Evolutionary conservation across 2,797 vertebrate species (phyloP).

Genomic region (Florisuga fusca): DNA sequence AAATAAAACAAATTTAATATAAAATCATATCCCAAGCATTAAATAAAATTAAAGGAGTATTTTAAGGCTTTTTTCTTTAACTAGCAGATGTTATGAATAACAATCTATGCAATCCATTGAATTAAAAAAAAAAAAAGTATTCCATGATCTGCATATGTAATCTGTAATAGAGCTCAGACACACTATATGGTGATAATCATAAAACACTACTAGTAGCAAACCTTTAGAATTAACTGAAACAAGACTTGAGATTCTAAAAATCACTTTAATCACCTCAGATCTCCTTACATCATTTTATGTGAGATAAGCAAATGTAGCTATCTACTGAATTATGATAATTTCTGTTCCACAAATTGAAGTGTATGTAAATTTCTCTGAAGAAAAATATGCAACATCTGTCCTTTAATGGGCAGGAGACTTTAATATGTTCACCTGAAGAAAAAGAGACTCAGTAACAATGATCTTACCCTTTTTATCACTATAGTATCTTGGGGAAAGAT

Average conservation of each 20-base stretch:
- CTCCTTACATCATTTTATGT: background rate
- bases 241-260: constrained; percentile 48
- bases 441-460: background rate
- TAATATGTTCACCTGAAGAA: constrained; percentile 54
- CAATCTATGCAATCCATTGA: constrained; percentile 74
- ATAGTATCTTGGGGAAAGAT: background rate
- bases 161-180: constrained; percentile 67
- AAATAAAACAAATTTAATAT: constrained; percentile 69
- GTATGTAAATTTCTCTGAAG: constrained; percentile 65
- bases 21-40: constrained; percentile 71
- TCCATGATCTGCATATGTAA: constrained; percentile 78
- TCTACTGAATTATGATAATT: background rate
- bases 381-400: constrained; percentile 47
- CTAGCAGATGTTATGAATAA: constrained; percentile 81
- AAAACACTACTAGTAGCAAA: constrained; percentile 62
- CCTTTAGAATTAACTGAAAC: constrained; percentile 58
- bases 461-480: background rate
- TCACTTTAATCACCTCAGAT: background rate
- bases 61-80: constrained; percentile 73
- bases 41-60: constrained; percentile 73
- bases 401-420: constrained; percentile 60
- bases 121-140: constrained; percentile 70
- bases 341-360: constrained; percentile 14
- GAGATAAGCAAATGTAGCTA: constrained; percentile 5
- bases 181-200: constrained; percentile 55